phyloP scores from a whole-genome alignment of 2,113 vertebrate genomes.

The Mystacornis crossleyi region DNA sequence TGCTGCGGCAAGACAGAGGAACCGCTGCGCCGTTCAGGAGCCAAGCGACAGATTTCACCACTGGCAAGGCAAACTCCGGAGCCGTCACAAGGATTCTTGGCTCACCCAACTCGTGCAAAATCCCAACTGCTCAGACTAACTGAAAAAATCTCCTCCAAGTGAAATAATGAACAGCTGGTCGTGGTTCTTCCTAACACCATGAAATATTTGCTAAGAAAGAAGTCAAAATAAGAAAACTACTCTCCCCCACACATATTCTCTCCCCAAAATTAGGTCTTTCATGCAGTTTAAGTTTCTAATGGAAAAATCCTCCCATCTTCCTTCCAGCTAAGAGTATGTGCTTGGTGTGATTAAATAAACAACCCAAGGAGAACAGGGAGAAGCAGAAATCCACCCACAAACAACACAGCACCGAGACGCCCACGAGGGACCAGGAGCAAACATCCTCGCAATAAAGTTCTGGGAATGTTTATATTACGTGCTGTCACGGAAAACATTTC shows the following conservation, averaged over 20 bases:
- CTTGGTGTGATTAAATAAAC: neutral
- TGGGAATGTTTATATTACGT: neutral
- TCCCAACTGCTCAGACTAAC: neutral
- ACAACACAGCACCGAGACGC: neutral
- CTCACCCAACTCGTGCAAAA: neutral
- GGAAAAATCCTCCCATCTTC: neutral
- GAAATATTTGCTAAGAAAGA: neutral
- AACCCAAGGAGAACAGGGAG: neutral
- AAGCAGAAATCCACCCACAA: neutral
- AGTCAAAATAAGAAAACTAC: neutral
- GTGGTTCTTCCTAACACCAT: neutral
- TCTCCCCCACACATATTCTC: neutral
- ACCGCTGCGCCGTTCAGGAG: neutral
- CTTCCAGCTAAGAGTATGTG: neutral
- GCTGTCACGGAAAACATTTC: neutral
- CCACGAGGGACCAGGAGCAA: neutral
- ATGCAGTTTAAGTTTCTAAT: neutral
- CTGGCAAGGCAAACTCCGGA: neutral
- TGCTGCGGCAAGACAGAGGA: neutral
- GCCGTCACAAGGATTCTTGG: neutral
- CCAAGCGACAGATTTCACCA: neutral
- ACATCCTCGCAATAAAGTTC: neutral
- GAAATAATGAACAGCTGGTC: slow-evolving; percentile 5
- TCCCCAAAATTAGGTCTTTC: neutral
- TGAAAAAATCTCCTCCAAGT: neutral